Conservation (phyloP, 2,113 vertebrate genomes). For the Pycnonotus jocosus region DNA sequence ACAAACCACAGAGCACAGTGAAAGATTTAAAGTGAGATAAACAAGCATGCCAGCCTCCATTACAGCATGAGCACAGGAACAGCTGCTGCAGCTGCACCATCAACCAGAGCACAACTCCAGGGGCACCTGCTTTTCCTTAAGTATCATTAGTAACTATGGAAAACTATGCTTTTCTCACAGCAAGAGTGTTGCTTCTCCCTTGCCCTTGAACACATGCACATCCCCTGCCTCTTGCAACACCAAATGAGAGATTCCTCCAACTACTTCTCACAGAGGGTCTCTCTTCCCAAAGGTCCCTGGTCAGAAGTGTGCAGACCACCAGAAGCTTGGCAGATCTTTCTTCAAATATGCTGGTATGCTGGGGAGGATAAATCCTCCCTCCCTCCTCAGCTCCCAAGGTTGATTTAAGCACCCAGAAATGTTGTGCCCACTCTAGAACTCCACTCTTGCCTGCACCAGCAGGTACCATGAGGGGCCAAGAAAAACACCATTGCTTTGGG, state of each 20-base stretch:
- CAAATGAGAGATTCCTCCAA: neutral
- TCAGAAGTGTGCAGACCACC: neutral
- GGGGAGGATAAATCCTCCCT: neutral
- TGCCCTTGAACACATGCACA: fast-evolving
- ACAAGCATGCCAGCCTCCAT: neutral
- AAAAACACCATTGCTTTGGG: neutral
- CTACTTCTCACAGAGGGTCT: neutral
- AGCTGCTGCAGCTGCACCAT: neutral
- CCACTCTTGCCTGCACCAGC: neutral
- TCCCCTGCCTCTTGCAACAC: neutral
- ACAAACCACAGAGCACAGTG: slow-evolving; percentile 23
- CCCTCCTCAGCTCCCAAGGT: neutral
- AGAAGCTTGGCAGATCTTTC: neutral
- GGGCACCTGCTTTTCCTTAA: neutral
- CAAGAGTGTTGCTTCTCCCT: neutral
- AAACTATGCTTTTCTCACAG: neutral
- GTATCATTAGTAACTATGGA: neutral
- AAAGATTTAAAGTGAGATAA: neutral
- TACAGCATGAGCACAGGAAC: neutral
- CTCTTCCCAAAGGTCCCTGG: neutral
- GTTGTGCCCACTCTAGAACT: neutral
- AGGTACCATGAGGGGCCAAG: fast-evolving
- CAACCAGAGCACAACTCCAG: neutral
- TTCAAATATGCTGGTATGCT: neutral
- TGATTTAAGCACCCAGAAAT: neutral